Evolutionary conservation across 2,797 vertebrate species (phyloP).

Genomic region (Poeciliopsis turneri): DNA sequence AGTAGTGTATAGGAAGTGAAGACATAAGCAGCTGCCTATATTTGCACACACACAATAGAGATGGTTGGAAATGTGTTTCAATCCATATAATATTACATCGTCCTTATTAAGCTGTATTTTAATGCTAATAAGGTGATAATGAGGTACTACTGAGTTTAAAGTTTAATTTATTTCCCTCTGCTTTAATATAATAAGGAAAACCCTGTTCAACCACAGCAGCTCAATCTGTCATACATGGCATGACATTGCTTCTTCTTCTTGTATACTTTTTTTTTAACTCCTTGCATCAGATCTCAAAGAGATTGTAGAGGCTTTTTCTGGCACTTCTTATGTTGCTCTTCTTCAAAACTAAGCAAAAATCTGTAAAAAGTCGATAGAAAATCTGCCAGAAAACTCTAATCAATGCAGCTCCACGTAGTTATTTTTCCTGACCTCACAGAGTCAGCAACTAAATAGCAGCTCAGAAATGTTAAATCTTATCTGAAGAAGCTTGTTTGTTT

Average conservation of each 20-base stretch:
- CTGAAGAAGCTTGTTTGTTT: neutral
- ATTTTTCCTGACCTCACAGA: neutral
- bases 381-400: neutral
- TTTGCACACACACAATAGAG: neutral
- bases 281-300: neutral
- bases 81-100: slow-evolving; percentile 20
- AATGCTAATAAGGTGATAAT: neutral
- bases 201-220: neutral
- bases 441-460: neutral
- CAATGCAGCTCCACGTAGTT: neutral
- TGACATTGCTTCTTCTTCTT: neutral
- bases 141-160: neutral
- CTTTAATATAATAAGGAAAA: neutral
- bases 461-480: neutral
- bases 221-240: neutral
- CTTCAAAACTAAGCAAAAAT: neutral
- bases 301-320: neutral
- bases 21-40: neutral
- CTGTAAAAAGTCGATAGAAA: neutral
- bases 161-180: neutral
- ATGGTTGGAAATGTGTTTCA: slow-evolving; percentile 20
- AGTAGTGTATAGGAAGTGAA: slow-evolving; percentile 9
- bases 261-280: neutral
- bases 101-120: neutral
- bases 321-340: neutral